Evolutionary conservation across 2,797 vertebrate genomes (phyloP), one percentile per base, ranked within the genome.

Genomic region (Melanogrammus aeglefinus): DNA sequence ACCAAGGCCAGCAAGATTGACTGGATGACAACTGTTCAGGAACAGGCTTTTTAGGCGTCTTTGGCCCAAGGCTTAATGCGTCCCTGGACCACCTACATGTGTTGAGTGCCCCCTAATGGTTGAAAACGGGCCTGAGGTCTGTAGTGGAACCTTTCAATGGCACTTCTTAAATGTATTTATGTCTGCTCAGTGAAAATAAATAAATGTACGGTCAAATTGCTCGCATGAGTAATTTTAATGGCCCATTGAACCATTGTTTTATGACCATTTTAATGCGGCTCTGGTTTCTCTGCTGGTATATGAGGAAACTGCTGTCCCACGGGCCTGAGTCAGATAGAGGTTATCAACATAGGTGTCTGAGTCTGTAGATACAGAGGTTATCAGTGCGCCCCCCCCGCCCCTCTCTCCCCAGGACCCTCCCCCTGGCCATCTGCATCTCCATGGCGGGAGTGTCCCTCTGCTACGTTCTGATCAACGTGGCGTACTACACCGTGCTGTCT

Each of bases 341-440:
- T 31, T 31, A 31, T 31, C 29, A 31, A 31, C 29, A 31, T 31
- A 2, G 29, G 29, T 1, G 29, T 2, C 29, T 31, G 29, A 31
- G 29, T 31, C 29, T 31, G 29, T 31, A 31, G 29, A 31, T 31
- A 31, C 29, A 31, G 29, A 31, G 29, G 29, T 31, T 31, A 31
- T 31, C 29, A 31, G 7, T 8, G 12, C 12, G 27, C 16, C 1
- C 51, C 18, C 16, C 44, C 47, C 8, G n/a, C 63, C 24, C 63
- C n/a, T 12, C 63, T 10, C 70, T n/a, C 13, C 27, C 51, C 94
- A 99, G 97, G 94, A 99, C 93, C 5, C 85, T 99, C 77, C 98
- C 97, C 27, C 93, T 98, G 39, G 97, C 98, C 47, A 99, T 99
- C 90, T 97, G 96, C 78, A 95, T 97, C 90, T 99, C 97, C 88